Evolutionary conservation across 2,888 invertebrate genomes (phyloP).

Genomic region (Cephalotes varians): DNA sequence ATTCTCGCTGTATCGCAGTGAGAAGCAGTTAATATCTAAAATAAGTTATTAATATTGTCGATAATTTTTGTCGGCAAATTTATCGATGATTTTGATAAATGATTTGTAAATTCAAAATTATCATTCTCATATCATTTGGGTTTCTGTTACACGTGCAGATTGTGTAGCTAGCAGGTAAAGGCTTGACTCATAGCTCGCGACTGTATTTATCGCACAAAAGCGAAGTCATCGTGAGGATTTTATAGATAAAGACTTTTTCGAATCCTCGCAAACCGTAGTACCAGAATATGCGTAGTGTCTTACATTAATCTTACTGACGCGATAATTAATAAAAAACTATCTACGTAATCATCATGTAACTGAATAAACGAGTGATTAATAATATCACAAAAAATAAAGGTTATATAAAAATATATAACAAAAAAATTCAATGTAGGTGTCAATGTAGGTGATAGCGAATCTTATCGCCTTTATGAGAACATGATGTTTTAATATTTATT

Average conservation of each 20-base stretch:
- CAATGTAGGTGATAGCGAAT: not conserved
- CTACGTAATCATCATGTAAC: not conserved
- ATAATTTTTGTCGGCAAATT: not conserved
- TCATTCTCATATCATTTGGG: not conserved
- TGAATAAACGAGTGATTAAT: conserved; percentile 24
- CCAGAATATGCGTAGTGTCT: not conserved
- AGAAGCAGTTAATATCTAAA: not conserved
- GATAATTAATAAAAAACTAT: not conserved
- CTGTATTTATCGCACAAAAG: conserved; percentile 24
- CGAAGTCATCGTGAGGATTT: conserved; percentile 33
- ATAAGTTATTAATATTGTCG: not conserved
- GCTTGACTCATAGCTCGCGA: conserved; percentile 34
- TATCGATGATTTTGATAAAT: not conserved
- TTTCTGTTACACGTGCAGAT: conserved; percentile 16
- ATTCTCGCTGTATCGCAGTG: not conserved
- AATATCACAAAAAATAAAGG: not conserved
- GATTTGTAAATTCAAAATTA: conserved; percentile 1
- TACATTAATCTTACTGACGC: conserved; percentile 20
- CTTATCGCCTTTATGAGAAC: not conserved
- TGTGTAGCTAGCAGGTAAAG: not conserved
- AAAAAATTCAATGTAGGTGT: not conserved
- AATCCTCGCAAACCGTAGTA: conserved; percentile 5
- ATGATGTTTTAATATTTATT: not conserved
- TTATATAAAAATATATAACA: not conserved
- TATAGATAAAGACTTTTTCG: conserved; percentile 31